A percentile compares a stretch with the other conserved stretches of the same genome.
phyloP scores from a whole-genome alignment of 2,797 vertebrate genomes.

The Silurus aristotelis region DNA sequence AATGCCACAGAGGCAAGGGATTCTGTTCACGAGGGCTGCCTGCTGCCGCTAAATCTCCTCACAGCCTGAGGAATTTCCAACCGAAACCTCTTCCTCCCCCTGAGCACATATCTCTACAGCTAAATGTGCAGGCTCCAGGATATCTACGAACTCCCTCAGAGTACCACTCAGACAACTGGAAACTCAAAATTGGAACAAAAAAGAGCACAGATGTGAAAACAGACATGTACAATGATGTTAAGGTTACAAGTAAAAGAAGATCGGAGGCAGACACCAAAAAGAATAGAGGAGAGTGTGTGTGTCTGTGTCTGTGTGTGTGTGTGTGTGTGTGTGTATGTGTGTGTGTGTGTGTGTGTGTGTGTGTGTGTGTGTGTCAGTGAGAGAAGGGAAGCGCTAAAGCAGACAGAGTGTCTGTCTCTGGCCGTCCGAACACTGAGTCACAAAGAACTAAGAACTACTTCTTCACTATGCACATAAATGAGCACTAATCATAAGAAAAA shows the following conservation, averaged over 20 bases:
- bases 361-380: background rate
- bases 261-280: background rate
- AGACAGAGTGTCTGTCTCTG: background rate
- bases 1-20: constrained; percentile 57
- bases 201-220: background rate
- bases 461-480: background rate
- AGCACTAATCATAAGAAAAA: background rate
- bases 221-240: background rate
- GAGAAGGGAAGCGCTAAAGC: background rate
- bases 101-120: constrained; percentile 58
- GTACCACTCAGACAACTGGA: background rate
- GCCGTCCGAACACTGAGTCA: background rate
- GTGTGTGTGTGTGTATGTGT: background rate
- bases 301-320: background rate
- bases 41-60: constrained; percentile 61
- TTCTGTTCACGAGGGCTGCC: constrained; percentile 57
- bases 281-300: background rate
- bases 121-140: constrained; percentile 5
- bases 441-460: background rate
- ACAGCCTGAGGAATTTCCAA: constrained; percentile 66
- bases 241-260: background rate
- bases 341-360: background rate
- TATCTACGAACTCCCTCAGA: constrained; percentile 35
- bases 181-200: background rate
- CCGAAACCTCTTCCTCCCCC: constrained; percentile 62